Base-by-base conservation (phyloP, 1,140 invertebrate genomes). In the Anthonomus grandis region DNA sequence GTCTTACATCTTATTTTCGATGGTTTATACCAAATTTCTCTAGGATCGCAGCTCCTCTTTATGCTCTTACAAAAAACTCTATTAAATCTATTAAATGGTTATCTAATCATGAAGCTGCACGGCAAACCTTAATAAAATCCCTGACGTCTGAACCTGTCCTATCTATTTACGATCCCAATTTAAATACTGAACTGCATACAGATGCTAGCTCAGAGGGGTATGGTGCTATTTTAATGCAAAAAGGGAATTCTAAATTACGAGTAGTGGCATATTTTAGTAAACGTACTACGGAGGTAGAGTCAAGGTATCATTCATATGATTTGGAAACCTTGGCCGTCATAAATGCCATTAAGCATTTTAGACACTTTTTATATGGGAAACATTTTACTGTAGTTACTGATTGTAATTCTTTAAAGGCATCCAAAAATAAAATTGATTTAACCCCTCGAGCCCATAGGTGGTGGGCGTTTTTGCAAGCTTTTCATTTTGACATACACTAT, bases 151-250 rank as follows among this genome's bases (percentile, higher is more conserved):
- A 52, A 36, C 48, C 56, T 13, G 25, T 58, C 24, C 25, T 58
- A 18, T 4, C 13, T 8, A 36, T 58, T 34, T 58, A 41, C 46
- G 18, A 45, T 45, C 57, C 57, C 4, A 22, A 47, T 37, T 46
- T 23, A 13, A 6, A 5, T 18, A 55, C 52, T 1, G 53, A 66
- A 19, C 18, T 75, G 9, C 60, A 68, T n/a, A 70, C 70, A 0
- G 74, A 75, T 53, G 71, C 70, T 0, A 62, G 56, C 10, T 60
- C 63, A 6, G 36, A 53, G 2, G 72, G 69, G 1, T 64, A 68
- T 27, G 73, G 70, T 8, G 70, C 67, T 4, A 63, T 75, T 1
- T 27, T 76, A 5, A 44, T 70, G 0, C 71, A 76, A 52, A 57
- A 39, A 48, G 8, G 49, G 1, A 62, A 65, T 38, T 23, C 15